phyloP scores from a whole-genome alignment of 2,113 vertebrate genomes.

The Oryzias javanicus region DNA sequence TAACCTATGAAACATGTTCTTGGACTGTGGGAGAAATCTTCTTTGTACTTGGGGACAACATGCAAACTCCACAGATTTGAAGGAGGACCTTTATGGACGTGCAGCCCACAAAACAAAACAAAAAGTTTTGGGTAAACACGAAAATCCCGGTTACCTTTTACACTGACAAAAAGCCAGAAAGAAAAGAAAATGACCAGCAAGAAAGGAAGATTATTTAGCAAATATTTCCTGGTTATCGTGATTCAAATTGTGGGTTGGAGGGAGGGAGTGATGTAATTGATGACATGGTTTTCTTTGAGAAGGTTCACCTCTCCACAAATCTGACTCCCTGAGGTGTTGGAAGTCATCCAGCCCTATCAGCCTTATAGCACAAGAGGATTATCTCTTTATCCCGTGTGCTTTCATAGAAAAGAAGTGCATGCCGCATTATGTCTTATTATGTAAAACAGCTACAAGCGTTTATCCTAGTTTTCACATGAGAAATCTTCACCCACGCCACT shows the following conservation, averaged over 20 bases:
- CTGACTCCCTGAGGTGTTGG: slow-evolving; percentile 51
- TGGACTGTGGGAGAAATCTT: no score
- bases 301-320: slow-evolving; percentile 24
- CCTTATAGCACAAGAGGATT: slow-evolving; percentile 57
- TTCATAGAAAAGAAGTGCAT: slow-evolving; percentile 48
- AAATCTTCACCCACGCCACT: slow-evolving; percentile 40
- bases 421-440: slow-evolving; percentile 47
- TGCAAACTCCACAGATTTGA: no score
- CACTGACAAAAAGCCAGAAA: background rate
- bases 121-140: slow-evolving; percentile 45
- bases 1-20: no score
- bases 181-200: background rate
- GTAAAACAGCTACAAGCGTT: slow-evolving; percentile 20
- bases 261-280: slow-evolving; percentile 26
- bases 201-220: slow-evolving; percentile 13
- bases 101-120: background rate
- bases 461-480: slow-evolving; percentile 23
- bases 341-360: slow-evolving; percentile 49
- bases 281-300: slow-evolving; percentile 50
- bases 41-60: no score
- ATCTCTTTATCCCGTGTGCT: slow-evolving; percentile 47
- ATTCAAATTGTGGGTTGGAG: slow-evolving; percentile 9
- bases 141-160: slow-evolving; percentile 25
- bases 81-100: no score
- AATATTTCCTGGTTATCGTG: slow-evolving; percentile 16